Conservation (phyloP, 2,797 vertebrate species). For the Heterohyrax brucei region DNA sequence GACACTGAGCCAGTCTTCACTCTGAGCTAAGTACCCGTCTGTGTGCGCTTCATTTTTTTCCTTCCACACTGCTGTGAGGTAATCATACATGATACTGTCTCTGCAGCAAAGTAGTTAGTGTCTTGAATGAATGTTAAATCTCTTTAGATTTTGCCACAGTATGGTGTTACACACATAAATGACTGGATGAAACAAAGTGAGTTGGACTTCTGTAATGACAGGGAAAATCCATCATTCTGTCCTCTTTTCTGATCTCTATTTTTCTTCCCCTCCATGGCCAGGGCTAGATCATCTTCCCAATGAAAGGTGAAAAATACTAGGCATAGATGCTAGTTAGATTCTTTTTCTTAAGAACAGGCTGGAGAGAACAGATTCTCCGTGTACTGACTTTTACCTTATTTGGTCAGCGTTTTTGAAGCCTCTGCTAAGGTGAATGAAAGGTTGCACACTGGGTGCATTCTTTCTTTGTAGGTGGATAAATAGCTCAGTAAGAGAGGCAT, state of each 20-base stretch:
- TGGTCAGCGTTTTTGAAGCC: constrained; percentile 53
- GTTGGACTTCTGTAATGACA: background rate
- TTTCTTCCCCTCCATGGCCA: background rate
- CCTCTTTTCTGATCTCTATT: background rate
- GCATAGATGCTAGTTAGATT: background rate
- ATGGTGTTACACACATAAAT: background rate
- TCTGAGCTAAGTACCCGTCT: background rate
- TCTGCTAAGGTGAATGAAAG: constrained; percentile 77
- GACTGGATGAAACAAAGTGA: constrained; percentile 16
- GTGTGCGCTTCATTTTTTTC: background rate
- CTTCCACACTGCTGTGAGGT: background rate
- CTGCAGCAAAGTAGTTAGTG: background rate
- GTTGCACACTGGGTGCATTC: background rate
- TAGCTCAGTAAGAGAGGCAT: constrained; percentile 25
- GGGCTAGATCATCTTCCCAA: background rate
- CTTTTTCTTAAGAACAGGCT: background rate
- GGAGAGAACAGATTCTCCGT: constrained; percentile 52
- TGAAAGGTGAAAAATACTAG: background rate
- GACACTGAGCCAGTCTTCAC: background rate
- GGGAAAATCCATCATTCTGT: background rate
- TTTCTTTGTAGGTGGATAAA: constrained; percentile 49
- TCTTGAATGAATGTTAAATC: background rate
- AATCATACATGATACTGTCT: background rate
- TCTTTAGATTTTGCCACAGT: constrained; percentile 28
- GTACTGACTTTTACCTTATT: constrained; percentile 59